A percentile compares a stretch with the other conserved stretches of the same genome.
Evolutionary conservation across 2,113 vertebrate genomes (phyloP).

Genomic region (Dromaius novaehollandiae): DNA sequence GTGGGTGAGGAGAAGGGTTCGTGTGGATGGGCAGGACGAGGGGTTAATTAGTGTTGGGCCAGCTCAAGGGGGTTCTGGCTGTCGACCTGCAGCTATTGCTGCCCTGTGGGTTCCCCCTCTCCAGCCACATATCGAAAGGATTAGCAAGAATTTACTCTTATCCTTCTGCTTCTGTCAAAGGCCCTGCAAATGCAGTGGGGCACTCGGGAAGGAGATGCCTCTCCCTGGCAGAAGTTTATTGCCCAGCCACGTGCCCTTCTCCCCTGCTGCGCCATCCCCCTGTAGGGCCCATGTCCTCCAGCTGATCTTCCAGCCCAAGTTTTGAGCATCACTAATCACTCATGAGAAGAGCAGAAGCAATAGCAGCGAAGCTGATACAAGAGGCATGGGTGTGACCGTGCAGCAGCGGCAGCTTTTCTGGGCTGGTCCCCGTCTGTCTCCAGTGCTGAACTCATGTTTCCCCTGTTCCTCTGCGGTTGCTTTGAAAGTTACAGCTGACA

Average conservation of each 20-base stretch:
- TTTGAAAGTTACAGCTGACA: background rate
- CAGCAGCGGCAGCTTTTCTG: background rate
- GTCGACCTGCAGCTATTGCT: no score
- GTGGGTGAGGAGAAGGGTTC: background rate
- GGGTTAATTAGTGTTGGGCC: background rate
- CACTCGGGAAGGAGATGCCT: accelerated
- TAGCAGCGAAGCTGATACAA: background rate
- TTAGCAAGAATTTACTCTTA: no score
- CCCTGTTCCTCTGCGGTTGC: background rate
- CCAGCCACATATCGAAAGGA: no score
- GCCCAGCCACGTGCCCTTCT: background rate
- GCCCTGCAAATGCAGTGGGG: background rate
- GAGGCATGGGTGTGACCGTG: background rate
- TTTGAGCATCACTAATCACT: background rate
- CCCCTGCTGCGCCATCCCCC: background rate
- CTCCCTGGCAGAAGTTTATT: background rate
- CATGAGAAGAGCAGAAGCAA: background rate
- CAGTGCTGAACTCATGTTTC: background rate
- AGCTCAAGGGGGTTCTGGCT: no score
- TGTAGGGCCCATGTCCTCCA: background rate
- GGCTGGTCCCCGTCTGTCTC: background rate
- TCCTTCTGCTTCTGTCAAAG: background rate
- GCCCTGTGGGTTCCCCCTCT: no score
- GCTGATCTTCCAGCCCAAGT: background rate
- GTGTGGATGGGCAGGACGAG: background rate